A percentile compares a stretch with the other conserved stretches of the same genome.
These are phyloP conservation scores for Rutpela maculata DNA, from an alignment of 2,888 invertebrate species.

Conservation along the genomic window DNA sequence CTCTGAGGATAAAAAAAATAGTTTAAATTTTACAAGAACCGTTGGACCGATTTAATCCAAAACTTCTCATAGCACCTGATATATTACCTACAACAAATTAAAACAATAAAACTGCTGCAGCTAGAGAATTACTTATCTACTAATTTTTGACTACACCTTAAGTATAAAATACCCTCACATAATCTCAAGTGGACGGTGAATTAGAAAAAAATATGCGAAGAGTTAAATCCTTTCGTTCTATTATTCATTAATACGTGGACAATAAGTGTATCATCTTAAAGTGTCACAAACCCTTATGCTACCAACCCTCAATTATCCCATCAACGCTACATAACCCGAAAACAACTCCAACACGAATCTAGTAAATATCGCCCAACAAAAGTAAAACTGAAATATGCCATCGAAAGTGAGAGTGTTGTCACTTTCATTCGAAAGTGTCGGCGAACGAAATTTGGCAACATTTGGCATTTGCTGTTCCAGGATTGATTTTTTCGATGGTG, in stretches of 20 bases:
- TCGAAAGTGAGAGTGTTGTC: constrained; percentile 51
- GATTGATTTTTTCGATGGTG: constrained; percentile 72
- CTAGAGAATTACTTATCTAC: too few species aligned
- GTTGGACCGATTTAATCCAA: too few species aligned
- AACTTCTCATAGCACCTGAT: too few species aligned
- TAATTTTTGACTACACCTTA: too few species aligned
- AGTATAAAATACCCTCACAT: too few species aligned
- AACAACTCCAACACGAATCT: neutral
- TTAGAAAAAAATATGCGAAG: neutral
- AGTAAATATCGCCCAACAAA: neutral
- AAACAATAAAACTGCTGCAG: too few species aligned
- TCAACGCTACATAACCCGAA: neutral
- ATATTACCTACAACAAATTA: too few species aligned
- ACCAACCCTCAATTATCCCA: neutral
- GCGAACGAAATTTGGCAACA: constrained; percentile 71
- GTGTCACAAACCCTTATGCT: neutral
- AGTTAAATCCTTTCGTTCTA: neutral
- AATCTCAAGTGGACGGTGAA: too few species aligned
- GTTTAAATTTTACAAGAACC: too few species aligned
- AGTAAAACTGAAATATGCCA: constrained; percentile 38
- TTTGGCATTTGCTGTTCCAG: constrained; percentile 71
- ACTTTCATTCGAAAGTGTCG: constrained; percentile 52
- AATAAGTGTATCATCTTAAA: neutral
- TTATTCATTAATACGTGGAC: neutral
- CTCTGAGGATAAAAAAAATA: too few species aligned